A percentile compares a stretch with the other conserved stretches of the same genome.
phyloP scores from a whole-genome alignment of 2,113 vertebrate genomes.

The Andinoacara biseriatus region DNA sequence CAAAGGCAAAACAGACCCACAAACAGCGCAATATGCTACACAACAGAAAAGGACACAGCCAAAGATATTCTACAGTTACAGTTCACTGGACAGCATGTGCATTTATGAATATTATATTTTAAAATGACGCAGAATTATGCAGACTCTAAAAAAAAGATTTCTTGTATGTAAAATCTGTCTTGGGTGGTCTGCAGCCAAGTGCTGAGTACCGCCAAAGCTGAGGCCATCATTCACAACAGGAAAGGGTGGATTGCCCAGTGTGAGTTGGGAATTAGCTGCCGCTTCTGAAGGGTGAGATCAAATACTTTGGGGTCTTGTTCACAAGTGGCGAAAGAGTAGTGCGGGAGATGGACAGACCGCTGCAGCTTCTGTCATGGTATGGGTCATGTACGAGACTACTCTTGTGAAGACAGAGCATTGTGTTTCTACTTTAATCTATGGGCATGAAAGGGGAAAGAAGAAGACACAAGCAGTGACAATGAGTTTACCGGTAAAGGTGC shows the following conservation, averaged over 20 bases:
- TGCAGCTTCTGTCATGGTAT: not conserved
- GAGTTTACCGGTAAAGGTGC: not conserved
- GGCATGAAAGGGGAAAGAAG: not conserved
- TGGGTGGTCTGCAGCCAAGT: not conserved
- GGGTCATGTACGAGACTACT: no score
- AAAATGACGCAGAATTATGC: not conserved
- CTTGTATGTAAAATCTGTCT: not conserved
- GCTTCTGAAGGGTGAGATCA: not conserved
- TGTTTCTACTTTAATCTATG: not conserved
- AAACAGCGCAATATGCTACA: not conserved
- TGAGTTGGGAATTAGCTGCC: not conserved
- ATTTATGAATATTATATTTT: not conserved
- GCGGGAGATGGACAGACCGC: no score
- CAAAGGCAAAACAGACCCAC: not conserved
- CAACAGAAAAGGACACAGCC: not conserved
- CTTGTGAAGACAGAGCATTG: no score
- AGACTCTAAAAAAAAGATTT: not conserved
- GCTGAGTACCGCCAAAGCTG: no score
- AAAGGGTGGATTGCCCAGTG: not conserved
- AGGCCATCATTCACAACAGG: not conserved
- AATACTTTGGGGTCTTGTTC: not conserved
- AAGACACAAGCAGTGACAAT: not conserved
- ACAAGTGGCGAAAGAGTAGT: not conserved
- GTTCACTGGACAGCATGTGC: conserved; percentile 29
- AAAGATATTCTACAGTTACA: not conserved